These are phyloP conservation scores for Lanistes nyassanus DNA, from an alignment of 1,140 invertebrate genomes.

Conservation along the genomic window DNA sequence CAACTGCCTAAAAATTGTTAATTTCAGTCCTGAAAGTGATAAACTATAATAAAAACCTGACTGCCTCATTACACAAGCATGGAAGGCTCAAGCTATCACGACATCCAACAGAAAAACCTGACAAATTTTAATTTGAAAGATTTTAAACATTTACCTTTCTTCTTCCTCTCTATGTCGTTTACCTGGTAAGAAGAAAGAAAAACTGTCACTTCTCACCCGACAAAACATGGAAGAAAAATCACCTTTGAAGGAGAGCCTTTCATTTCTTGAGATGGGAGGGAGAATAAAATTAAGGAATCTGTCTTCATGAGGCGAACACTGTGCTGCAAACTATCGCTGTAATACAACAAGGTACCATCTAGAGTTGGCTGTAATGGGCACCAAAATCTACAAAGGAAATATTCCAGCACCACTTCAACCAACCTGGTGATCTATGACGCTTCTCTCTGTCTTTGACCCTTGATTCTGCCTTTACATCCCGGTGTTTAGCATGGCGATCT, in stretches of 20 bases:
- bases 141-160: constrained; percentile 41
- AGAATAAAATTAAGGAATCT: not conserved
- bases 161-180: constrained; percentile 51
- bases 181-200: constrained; percentile 34
- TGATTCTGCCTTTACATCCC: constrained; percentile 34
- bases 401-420: constrained; percentile 7
- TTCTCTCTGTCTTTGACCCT: constrained; percentile 42
- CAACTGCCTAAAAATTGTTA: too few relatives aligned
- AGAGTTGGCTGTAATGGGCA: not conserved
- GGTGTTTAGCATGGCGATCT: constrained; percentile 30
- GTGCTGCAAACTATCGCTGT: not conserved
- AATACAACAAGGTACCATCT: not conserved
- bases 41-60: not conserved
- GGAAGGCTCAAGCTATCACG: not conserved
- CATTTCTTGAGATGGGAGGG: not conserved
- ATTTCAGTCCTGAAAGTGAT: not conserved
- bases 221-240: not conserved
- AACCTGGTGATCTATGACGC: constrained; percentile 43
- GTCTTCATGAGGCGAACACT: not conserved
- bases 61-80: not conserved
- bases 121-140: not conserved
- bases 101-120: not conserved
- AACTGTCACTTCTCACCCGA: not conserved
- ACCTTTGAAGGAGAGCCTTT: not conserved
- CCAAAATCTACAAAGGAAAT: not conserved